These are phyloP conservation scores for Pangasius sanitwongsei DNA, from an alignment of 2,797 vertebrate species.

Conservation along the genomic window DNA sequence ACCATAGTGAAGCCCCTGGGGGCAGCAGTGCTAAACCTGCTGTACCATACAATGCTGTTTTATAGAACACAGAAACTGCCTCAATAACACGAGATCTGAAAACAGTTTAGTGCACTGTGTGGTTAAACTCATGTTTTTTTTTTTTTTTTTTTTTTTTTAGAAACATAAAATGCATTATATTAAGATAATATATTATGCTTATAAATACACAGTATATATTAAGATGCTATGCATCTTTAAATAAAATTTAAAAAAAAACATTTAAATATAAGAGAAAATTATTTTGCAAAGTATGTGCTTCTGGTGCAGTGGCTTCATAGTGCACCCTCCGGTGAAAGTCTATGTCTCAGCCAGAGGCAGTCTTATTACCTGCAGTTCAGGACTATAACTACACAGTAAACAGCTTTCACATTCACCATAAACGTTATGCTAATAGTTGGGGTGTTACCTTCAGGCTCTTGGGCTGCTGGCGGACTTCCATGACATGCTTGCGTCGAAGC, in stretches of 20 bases:
- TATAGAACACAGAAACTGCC: constrained; percentile 3
- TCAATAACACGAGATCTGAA: not conserved
- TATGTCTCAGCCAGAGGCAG: not conserved
- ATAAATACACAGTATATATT: too few relatives aligned
- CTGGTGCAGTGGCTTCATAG: not conserved
- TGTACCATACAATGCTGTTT: not conserved
- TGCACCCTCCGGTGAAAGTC: not conserved
- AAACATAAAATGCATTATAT: not conserved
- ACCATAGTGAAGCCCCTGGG: not conserved
- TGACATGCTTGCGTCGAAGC: constrained; percentile 93
- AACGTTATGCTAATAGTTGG: not conserved
- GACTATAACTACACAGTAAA: not conserved
- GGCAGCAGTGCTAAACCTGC: not conserved
- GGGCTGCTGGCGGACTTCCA: constrained; percentile 98
- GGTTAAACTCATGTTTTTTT: not conserved
- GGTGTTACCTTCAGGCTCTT: constrained; percentile 94
- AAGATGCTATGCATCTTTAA: not conserved
- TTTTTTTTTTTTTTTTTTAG: not conserved
- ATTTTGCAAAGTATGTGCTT: not conserved
- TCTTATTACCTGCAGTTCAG: not conserved
- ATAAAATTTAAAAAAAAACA: too few relatives aligned
- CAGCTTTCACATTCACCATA: not conserved
- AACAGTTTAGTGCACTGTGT: not conserved
- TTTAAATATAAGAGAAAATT: not conserved
- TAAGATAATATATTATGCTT: not conserved